Evolutionary conservation across 1,140 invertebrate species (phyloP).

Genomic region (Drosophila jambulina): DNA sequence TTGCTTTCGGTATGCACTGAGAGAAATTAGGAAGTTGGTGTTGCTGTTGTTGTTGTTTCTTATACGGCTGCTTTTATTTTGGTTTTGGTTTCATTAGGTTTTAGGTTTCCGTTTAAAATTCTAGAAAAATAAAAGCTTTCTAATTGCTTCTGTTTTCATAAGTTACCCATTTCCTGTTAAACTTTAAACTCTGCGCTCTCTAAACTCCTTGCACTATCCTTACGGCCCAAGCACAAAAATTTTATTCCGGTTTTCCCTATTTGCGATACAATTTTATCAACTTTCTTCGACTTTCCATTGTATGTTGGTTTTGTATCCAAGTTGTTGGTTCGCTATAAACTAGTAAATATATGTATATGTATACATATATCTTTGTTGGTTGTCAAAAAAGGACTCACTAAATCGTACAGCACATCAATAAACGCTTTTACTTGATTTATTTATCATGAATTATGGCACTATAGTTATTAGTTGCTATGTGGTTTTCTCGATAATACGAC

Average conservation of each 20-base stretch:
- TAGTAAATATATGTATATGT: conserved; percentile 44
- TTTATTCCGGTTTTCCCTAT: conserved; percentile 36
- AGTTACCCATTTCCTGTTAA: conserved; percentile 7
- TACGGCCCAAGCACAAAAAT: conserved; percentile 52
- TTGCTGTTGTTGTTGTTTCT: conserved; percentile 29
- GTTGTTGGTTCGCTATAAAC: conserved; percentile 43
- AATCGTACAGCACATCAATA: conserved; percentile 60
- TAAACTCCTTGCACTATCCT: conserved; percentile 1
- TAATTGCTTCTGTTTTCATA: conserved; percentile 77
- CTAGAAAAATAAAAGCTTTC: conserved; percentile 82
- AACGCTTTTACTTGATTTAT: conserved; percentile 39
- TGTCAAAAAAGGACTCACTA: conserved; percentile 60
- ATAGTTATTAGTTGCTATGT: conserved; percentile 54
- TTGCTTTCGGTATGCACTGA: conserved; percentile 62
- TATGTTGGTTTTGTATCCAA: conserved; percentile 35
- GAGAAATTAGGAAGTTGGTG: conserved; percentile 79
- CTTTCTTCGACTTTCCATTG: conserved; percentile 9
- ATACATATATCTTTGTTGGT: conserved; percentile 40
- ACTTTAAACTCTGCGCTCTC: conserved; percentile 2
- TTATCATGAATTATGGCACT: conserved; percentile 63
- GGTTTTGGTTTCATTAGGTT: conserved; percentile 32
- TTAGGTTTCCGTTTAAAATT: conserved; percentile 62
- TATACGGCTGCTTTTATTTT: conserved; percentile 34
- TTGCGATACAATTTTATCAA: conserved; percentile 13
- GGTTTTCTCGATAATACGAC: conserved; percentile 40